Conservation (phyloP, 2,888 invertebrate genomes). For the Agrilus biguttatus region DNA sequence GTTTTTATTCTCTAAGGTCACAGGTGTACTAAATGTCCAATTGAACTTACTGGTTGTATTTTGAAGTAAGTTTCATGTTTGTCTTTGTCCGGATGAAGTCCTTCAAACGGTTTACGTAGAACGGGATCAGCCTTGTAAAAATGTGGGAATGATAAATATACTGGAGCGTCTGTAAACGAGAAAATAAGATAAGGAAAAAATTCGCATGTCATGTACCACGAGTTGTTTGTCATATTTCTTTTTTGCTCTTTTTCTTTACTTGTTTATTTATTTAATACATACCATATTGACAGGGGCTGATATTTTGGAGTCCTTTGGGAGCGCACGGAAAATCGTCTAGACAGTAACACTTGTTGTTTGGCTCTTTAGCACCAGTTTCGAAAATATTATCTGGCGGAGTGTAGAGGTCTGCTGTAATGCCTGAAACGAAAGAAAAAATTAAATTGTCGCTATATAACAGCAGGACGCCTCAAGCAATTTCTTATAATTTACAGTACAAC, state of each 20-base stretch:
- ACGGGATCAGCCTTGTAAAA: slow-evolving; percentile 68
- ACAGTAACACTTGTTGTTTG: slow-evolving; percentile 64
- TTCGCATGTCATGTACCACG: neutral
- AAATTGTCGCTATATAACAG: neutral
- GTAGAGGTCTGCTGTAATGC: slow-evolving; percentile 58
- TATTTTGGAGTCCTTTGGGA: slow-evolving; percentile 64
- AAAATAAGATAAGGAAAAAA: slow-evolving; percentile 2
- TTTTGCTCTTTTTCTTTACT: too few species aligned
- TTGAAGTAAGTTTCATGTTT: slow-evolving; percentile 67
- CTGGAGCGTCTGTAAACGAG: slow-evolving; percentile 57
- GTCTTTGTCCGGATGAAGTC: slow-evolving; percentile 51
- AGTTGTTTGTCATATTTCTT: neutral
- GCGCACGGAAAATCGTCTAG: slow-evolving; percentile 54
- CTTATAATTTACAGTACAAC: too few species aligned
- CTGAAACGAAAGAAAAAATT: slow-evolving; percentile 25
- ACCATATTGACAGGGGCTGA: slow-evolving; percentile 80
- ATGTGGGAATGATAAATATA: slow-evolving; percentile 79
- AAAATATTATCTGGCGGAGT: slow-evolving; percentile 57
- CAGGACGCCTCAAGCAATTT: too few species aligned
- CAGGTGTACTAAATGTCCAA: too few species aligned
- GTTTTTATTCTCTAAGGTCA: too few species aligned
- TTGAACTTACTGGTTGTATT: slow-evolving; percentile 62
- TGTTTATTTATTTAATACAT: slow-evolving; percentile 20
- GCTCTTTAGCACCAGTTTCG: slow-evolving; percentile 47
- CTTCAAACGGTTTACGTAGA: slow-evolving; percentile 52